Evolutionary conservation across 2,888 invertebrate species (phyloP).

Genomic region (Lasioglossum malachurum): DNA sequence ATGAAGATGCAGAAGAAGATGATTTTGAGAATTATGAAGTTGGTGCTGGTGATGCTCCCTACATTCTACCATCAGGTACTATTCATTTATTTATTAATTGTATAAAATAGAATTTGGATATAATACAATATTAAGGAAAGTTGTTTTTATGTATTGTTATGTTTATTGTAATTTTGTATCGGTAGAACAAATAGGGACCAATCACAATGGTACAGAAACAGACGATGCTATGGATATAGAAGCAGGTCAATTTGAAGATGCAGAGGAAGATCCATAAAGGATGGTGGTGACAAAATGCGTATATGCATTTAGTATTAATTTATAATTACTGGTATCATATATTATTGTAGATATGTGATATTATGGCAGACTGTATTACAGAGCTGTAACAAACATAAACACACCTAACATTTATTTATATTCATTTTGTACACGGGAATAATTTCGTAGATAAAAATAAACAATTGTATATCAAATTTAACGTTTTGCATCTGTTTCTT

Average conservation of each 20-base stretch:
- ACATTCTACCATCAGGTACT: slow-evolving; percentile 80
- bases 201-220: slow-evolving; percentile 82
- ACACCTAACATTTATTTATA: slow-evolving; percentile 83
- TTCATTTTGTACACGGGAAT: slow-evolving; percentile 83
- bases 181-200: slow-evolving; percentile 83
- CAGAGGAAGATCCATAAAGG: slow-evolving; percentile 85
- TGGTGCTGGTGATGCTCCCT: slow-evolving; percentile 84
- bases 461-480: slow-evolving; percentile 69
- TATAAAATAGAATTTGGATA: background rate
- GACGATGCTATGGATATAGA: slow-evolving; percentile 85
- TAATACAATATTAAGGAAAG: background rate
- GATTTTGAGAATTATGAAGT: slow-evolving; percentile 84
- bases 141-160: background rate
- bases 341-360: slow-evolving; percentile 74
- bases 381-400: slow-evolving; percentile 72
- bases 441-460: slow-evolving; percentile 80
- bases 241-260: slow-evolving; percentile 87
- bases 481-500: slow-evolving; percentile 39
- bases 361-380: slow-evolving; percentile 71
- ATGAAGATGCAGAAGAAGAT: slow-evolving; percentile 85
- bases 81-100: slow-evolving; percentile 26
- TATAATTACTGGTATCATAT: slow-evolving; percentile 75
- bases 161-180: slow-evolving; percentile 63
- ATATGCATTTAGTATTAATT: slow-evolving; percentile 80
- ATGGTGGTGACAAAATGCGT: slow-evolving; percentile 63